These are phyloP conservation scores for Atractosteus spatula DNA, from an alignment of 2,113 vertebrate genomes.

Conservation along the genomic window DNA sequence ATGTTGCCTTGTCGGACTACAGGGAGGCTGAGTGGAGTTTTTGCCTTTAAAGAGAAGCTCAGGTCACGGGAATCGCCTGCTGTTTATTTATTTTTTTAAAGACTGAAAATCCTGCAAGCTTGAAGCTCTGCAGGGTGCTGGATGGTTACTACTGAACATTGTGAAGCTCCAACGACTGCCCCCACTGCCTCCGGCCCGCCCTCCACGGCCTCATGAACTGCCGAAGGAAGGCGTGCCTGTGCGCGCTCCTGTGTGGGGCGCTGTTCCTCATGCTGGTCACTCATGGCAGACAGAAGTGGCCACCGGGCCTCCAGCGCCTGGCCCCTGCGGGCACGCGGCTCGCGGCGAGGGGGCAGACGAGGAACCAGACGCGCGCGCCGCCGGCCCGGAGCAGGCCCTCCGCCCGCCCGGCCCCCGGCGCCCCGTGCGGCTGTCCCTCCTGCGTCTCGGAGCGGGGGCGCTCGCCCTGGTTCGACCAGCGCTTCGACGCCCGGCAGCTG, in stretches of 20 bases:
- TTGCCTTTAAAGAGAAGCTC: too few species aligned
- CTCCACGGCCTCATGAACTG: constrained; percentile 43
- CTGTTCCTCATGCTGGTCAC: constrained; percentile 61
- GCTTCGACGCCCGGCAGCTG: constrained; percentile 47
- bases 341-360: background rate
- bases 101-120: too few species aligned
- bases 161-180: background rate
- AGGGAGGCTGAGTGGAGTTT: too few species aligned
- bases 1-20: too few species aligned
- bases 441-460: constrained; percentile 31
- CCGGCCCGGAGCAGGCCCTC: background rate
- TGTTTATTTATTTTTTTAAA: too few species aligned
- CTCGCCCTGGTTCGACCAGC: constrained; percentile 61
- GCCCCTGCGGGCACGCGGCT: background rate
- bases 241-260: constrained; percentile 34
- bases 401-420: background rate
- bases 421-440: constrained; percentile 33
- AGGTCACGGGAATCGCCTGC: too few species aligned
- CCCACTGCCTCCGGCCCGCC: background rate
- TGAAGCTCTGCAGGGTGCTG: background rate
- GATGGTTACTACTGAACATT: background rate
- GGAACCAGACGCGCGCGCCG: background rate
- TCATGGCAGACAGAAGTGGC: constrained; percentile 49
- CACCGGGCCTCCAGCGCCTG: constrained; percentile 16
- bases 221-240: constrained; percentile 54